phyloP scores from a whole-genome alignment of 2,113 vertebrate species.

The Elaphurus davidianus region DNA sequence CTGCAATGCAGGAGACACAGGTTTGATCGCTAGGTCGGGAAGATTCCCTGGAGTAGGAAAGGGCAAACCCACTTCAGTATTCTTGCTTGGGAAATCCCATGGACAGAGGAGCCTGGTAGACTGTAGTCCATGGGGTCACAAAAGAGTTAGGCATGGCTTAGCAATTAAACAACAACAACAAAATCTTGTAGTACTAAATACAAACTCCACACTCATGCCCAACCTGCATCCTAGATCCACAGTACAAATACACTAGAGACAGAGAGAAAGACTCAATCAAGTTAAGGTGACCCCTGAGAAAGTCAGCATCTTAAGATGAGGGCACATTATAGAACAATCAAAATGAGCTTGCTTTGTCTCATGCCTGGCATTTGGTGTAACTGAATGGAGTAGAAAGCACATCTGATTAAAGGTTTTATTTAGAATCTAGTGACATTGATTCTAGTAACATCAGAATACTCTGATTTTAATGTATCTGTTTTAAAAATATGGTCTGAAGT shows the following conservation, averaged over 20 bases:
- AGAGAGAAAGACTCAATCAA: neutral
- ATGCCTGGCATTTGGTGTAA: neutral
- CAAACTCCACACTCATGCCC: neutral
- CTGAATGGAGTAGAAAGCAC: neutral
- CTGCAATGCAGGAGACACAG: neutral
- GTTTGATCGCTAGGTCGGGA: neutral
- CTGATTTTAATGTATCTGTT: neutral
- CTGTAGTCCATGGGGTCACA: neutral
- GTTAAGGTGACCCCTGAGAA: neutral
- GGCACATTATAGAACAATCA: neutral
- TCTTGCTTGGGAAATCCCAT: neutral
- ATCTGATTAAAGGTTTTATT: neutral
- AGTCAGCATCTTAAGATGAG: neutral
- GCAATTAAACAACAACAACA: neutral
- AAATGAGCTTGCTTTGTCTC: neutral
- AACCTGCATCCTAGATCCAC: neutral
- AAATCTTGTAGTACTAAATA: neutral
- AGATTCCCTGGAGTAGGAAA: neutral
- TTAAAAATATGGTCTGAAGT: neutral
- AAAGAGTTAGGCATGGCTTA: neutral
- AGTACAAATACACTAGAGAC: neutral
- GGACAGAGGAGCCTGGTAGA: neutral
- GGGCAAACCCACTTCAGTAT: neutral
- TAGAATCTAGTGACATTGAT: neutral
- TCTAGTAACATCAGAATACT: neutral